Evolutionary conservation across 2,113 vertebrate genomes (phyloP).

Genomic region (Leucopternis melanops): DNA sequence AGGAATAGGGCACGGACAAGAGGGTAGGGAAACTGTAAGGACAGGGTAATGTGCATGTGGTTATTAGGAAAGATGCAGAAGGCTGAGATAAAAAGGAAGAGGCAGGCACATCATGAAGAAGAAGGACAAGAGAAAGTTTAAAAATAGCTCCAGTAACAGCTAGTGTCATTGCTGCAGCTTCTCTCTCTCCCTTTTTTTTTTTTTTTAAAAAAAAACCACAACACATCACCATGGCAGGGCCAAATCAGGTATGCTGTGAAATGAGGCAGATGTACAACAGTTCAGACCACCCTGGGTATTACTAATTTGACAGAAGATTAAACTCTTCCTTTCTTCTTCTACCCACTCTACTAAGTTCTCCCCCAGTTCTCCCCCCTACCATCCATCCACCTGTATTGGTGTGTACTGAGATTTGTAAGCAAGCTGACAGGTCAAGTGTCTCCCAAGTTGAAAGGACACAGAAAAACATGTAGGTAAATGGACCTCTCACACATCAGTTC

Average conservation of each 20-base stretch:
- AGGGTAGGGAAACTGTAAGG: neutral
- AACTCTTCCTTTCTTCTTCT: neutral
- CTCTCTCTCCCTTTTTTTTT: neutral
- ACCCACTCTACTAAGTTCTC: neutral
- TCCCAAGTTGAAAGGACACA: neutral
- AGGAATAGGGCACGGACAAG: neutral
- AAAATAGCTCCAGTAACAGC: neutral
- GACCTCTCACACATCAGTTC: neutral
- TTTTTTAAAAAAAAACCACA: neutral
- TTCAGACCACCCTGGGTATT: neutral
- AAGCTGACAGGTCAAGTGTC: neutral
- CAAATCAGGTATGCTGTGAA: neutral
- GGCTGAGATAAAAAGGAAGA: neutral
- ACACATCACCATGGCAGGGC: neutral
- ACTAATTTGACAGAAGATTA: neutral
- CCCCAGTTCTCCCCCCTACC: neutral
- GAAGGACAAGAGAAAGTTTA: neutral
- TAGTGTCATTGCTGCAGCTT: neutral
- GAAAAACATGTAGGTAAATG: neutral
- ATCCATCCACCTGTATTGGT: neutral
- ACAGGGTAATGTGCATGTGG: rapidly evolving
- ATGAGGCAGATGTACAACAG: neutral
- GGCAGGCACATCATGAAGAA: neutral
- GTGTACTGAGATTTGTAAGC: neutral
- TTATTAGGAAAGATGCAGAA: neutral